phyloP scores from a whole-genome alignment of 2,888 invertebrate species.

The Orchestes rusci region DNA sequence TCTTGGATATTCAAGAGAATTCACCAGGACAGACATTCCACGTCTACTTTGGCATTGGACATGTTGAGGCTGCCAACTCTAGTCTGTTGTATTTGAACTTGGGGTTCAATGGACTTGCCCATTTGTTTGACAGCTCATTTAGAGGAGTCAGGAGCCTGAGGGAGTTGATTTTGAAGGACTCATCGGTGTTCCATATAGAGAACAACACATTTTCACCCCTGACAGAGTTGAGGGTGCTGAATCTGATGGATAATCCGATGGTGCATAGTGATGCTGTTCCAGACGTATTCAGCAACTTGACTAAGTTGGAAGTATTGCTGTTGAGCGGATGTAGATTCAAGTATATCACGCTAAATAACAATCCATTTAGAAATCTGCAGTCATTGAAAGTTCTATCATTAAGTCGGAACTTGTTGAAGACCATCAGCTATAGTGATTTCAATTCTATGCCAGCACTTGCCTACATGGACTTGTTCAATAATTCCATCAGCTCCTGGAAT shows the following conservation, averaged over 20 bases:
- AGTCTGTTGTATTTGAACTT: slow-evolving; percentile 48
- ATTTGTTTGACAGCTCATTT: slow-evolving; percentile 48
- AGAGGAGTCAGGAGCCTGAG: slow-evolving; percentile 46
- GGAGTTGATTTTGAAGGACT: slow-evolving; percentile 49
- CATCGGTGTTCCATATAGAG: slow-evolving; percentile 48
- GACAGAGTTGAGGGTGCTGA: slow-evolving; percentile 45
- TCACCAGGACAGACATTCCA: slow-evolving; percentile 42
- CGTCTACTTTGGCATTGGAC: slow-evolving; percentile 48
- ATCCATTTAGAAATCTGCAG: slow-evolving; percentile 48
- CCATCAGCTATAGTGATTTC: slow-evolving; percentile 44
- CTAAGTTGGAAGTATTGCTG: slow-evolving; percentile 45
- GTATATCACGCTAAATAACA: slow-evolving; percentile 37
- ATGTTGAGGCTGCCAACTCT: slow-evolving; percentile 47
- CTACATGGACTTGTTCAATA: slow-evolving; percentile 48
- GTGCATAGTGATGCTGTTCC: slow-evolving; percentile 32
- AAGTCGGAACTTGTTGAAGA: slow-evolving; percentile 46
- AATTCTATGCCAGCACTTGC: slow-evolving; percentile 44
- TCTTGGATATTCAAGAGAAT: slow-evolving; percentile 50
- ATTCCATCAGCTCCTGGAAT: slow-evolving; percentile 50
- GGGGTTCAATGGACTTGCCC: slow-evolving; percentile 49
- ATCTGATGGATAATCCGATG: slow-evolving; percentile 51
- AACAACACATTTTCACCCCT: slow-evolving; percentile 45
- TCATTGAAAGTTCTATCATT: slow-evolving; percentile 48
- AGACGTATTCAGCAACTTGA: slow-evolving; percentile 47
- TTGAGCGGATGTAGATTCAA: slow-evolving; percentile 49